These are phyloP conservation scores for Eclectus roratus DNA, from an alignment of 2,113 vertebrate species.

Conservation along the genomic window DNA sequence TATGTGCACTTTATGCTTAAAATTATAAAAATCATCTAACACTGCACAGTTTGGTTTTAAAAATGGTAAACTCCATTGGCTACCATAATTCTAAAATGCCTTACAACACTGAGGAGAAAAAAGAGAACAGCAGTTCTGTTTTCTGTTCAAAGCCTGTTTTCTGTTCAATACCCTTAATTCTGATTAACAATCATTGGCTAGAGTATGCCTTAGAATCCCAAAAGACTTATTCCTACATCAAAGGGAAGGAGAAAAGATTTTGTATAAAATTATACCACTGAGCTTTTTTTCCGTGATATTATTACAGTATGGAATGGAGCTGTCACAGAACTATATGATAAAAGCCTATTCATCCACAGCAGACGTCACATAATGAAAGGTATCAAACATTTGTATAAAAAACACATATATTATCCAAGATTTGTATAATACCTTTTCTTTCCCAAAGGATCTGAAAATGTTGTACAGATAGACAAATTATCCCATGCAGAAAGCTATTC, in stretches of 20 bases:
- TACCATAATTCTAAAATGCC: background rate
- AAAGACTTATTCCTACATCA: background rate
- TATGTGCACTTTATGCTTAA: background rate
- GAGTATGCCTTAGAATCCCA: background rate
- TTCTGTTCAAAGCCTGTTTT: background rate
- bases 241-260: background rate
- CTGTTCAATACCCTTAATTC: background rate
- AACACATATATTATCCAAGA: background rate
- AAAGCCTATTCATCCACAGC: background rate
- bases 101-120: background rate
- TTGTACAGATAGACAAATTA: constrained; percentile 54
- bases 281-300: background rate
- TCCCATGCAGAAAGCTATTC: background rate
- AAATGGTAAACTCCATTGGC: background rate
- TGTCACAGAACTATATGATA: background rate
- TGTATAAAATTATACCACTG: background rate
- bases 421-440: background rate
- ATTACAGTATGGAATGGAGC: background rate
- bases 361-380: background rate
- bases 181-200: background rate
- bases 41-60: background rate
- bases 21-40: background rate
- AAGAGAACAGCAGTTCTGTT: background rate
- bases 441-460: constrained; percentile 26
- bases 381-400: background rate